Conservation (phyloP, 1,140 invertebrate species). For the Penaeus chinensis region DNA sequence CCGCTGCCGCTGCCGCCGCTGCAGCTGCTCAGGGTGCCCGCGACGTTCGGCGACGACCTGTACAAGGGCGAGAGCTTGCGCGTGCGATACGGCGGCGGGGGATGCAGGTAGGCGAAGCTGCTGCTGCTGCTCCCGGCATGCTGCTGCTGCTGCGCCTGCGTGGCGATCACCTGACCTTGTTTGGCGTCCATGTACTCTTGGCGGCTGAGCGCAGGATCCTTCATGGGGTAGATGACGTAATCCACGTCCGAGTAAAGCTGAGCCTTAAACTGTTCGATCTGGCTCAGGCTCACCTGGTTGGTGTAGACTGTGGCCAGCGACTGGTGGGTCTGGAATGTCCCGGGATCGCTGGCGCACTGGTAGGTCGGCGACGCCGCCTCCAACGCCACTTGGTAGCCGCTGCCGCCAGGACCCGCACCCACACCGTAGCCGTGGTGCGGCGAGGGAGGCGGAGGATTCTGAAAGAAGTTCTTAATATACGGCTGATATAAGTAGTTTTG, state of each 20-base stretch:
- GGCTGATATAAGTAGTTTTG: constrained; percentile 53
- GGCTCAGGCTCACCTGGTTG: constrained; percentile 79
- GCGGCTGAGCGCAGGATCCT: constrained; percentile 87
- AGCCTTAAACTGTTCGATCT: constrained; percentile 85
- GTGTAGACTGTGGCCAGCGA: constrained; percentile 72
- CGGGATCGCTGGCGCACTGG: constrained; percentile 51
- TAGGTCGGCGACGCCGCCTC: constrained; percentile 45
- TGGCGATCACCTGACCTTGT: constrained; percentile 70
- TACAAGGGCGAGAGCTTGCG: constrained; percentile 74
- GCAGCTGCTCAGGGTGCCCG: constrained; percentile 61
- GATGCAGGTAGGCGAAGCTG: constrained; percentile 71
- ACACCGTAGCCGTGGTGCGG: constrained; percentile 52
- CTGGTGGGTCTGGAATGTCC: constrained; percentile 68
- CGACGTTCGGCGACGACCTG: constrained; percentile 81
- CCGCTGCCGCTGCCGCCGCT: constrained; percentile 17
- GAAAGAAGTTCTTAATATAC: constrained; percentile 58
- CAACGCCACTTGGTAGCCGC: constrained; percentile 40
- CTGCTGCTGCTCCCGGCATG: constrained; percentile 54
- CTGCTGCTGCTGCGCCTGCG: constrained; percentile 57
- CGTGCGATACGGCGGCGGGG: constrained; percentile 71
- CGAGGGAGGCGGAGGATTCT: constrained; percentile 52
- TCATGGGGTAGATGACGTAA: constrained; percentile 88
- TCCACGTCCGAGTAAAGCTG: constrained; percentile 89
- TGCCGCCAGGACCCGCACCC: constrained; percentile 48
- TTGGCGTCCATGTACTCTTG: constrained; percentile 91